Evolutionary conservation across 2,888 invertebrate species (phyloP).

Genomic region (Synanthedon vespiformis): DNA sequence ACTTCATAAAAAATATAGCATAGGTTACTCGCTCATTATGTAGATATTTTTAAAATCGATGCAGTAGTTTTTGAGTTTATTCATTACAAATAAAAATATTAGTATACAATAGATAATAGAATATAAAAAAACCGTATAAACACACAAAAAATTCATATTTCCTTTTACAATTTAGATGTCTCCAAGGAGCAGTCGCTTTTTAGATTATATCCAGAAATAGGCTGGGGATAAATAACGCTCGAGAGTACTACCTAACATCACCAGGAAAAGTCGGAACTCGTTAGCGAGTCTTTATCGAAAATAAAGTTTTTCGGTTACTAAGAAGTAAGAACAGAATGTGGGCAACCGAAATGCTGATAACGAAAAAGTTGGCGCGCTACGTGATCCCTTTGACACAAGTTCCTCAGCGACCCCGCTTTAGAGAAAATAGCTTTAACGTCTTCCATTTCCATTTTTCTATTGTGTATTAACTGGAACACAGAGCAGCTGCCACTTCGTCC

Average conservation of each 20-base stretch:
- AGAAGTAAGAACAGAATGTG: constrained; percentile 17
- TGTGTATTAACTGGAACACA: not conserved
- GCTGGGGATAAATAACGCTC: not conserved
- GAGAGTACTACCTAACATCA: constrained; percentile 14
- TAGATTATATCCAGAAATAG: too few species aligned
- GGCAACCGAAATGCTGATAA: constrained; percentile 33
- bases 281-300: constrained; percentile 42
- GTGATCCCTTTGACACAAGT: constrained; percentile 36
- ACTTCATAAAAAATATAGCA: too few species aligned
- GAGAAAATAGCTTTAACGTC: constrained; percentile 9
- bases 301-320: constrained; percentile 24
- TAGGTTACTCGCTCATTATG: too few species aligned
- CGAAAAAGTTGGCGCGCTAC: constrained; percentile 30
- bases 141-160: too few species aligned
- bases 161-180: too few species aligned
- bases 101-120: too few species aligned
- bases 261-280: constrained; percentile 35
- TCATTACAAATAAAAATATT: too few species aligned
- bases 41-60: too few species aligned
- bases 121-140: too few species aligned
- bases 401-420: constrained; percentile 12
- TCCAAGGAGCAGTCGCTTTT: too few species aligned
- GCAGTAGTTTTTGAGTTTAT: too few species aligned
- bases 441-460: constrained; percentile 6
- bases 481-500: not conserved